Evolutionary conservation across 30 jellyfish, hydroid and myxozoan genomes (phyloP).

Genomic region (Aurelia coerulea): DNA sequence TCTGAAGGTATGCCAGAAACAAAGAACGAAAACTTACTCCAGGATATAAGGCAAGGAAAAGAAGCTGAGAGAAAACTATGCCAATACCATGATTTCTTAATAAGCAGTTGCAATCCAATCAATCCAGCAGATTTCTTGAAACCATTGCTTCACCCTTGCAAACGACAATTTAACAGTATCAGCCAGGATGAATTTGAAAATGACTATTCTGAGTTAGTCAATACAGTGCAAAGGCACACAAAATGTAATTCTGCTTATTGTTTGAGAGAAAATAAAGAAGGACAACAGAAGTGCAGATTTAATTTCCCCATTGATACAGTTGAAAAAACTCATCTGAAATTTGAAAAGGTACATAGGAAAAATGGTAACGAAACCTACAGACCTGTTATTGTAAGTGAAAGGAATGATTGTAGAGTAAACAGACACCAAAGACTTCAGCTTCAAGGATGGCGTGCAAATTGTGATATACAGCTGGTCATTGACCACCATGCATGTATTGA

Average conservation of each 20-base stretch:
- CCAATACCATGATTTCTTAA: conserved; percentile 44
- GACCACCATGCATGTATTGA: too few relatives aligned
- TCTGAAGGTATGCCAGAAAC: neutral
- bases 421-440: conserved; percentile 70
- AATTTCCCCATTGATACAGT: conserved; percentile 36
- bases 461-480: conserved; percentile 65
- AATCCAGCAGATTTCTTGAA: conserved; percentile 49
- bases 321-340: conserved; percentile 26
- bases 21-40: conserved; percentile 1
- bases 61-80: conserved; percentile 40
- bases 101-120: conserved; percentile 23
- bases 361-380: conserved; percentile 18
- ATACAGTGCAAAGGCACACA: conserved; percentile 53
- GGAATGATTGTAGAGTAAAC: conserved; percentile 60
- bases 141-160: conserved; percentile 62
- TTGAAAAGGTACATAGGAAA: conserved; percentile 29
- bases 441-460: conserved; percentile 72
- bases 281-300: conserved; percentile 43
- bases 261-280: conserved; percentile 37
- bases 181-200: conserved; percentile 13
- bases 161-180: conserved; percentile 6
- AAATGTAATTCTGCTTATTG: conserved; percentile 62
- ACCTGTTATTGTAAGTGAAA: conserved; percentile 38
- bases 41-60: conserved; percentile 29
- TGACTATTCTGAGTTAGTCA: conserved; percentile 56